A percentile compares a stretch with the other conserved stretches of the same genome.
phyloP scores from a whole-genome alignment of 2,888 invertebrate genomes.

The Campoletis raptor region DNA sequence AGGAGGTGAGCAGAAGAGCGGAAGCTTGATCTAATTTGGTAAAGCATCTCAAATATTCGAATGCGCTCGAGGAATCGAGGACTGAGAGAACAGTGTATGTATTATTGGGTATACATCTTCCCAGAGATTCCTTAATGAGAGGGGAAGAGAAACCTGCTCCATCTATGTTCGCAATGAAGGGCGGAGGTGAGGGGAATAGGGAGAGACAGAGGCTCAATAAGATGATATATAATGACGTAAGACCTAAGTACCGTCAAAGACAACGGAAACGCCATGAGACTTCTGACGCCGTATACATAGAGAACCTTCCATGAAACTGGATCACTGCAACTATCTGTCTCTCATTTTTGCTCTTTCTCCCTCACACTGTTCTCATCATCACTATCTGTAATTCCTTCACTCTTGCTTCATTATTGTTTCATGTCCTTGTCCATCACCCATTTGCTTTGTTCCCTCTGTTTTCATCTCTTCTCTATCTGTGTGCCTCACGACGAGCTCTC shows the following conservation, averaged over 20 bases:
- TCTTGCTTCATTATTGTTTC: conserved; percentile 25
- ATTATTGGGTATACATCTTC: neutral
- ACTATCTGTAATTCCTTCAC: conserved; percentile 50
- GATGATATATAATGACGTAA: conserved; percentile 52
- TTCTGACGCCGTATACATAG: conserved; percentile 37
- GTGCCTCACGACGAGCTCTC: conserved; percentile 20
- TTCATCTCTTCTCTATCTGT: conserved; percentile 9
- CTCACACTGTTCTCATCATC: neutral
- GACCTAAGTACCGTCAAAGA: conserved; percentile 55
- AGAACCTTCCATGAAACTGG: conserved; percentile 56
- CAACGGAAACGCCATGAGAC: conserved; percentile 52
- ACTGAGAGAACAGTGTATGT: conserved; percentile 35
- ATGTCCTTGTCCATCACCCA: conserved; percentile 30
- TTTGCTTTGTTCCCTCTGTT: conserved; percentile 1
- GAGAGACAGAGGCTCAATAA: neutral
- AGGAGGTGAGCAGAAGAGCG: conserved; percentile 29
- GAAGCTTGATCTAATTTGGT: conserved; percentile 64
- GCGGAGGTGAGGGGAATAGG: neutral
- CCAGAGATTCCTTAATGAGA: conserved; percentile 12
- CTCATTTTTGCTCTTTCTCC: neutral
- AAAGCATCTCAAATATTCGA: conserved; percentile 61
- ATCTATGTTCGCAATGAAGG: neutral
- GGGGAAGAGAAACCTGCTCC: neutral
- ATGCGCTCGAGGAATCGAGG: conserved; percentile 48
- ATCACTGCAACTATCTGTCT: conserved; percentile 44